These are phyloP conservation scores for Helleia helle DNA, from an alignment of 2,888 invertebrate species.

Conservation along the genomic window DNA sequence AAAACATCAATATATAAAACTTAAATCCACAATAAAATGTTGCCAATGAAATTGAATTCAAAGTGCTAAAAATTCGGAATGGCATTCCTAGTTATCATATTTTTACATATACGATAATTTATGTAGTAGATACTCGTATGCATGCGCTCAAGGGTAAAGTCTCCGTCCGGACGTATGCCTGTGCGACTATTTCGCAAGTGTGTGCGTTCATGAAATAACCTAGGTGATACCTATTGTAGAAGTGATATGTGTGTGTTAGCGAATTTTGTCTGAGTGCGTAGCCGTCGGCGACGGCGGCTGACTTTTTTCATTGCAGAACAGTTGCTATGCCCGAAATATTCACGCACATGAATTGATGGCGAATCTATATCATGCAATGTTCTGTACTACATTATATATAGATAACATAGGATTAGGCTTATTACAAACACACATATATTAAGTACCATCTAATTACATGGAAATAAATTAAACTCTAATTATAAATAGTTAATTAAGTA, in stretches of 20 bases:
- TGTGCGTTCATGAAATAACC: slow-evolving; percentile 31
- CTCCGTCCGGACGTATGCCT: slow-evolving; percentile 50
- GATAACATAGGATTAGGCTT: background rate
- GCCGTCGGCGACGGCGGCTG: slow-evolving; percentile 42
- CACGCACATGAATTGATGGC: slow-evolving; percentile 50
- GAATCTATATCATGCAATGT: too few relatives aligned
- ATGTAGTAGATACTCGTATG: slow-evolving; percentile 47
- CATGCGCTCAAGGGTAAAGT: slow-evolving; percentile 68
- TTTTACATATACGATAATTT: slow-evolving; percentile 69
- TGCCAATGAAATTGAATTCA: background rate
- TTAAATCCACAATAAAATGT: too few relatives aligned
- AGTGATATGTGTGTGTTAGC: slow-evolving; percentile 36
- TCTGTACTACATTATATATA: slow-evolving; percentile 4
- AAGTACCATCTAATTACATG: background rate
- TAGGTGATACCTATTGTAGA: slow-evolving; percentile 47
- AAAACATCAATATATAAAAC: too few relatives aligned
- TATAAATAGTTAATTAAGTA: too few relatives aligned
- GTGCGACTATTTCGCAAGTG: slow-evolving; percentile 31
- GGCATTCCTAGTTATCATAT: slow-evolving; percentile 38
- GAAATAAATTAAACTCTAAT: too few relatives aligned
- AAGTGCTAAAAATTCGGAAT: slow-evolving; percentile 6
- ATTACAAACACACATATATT: too few relatives aligned
- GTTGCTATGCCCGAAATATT: slow-evolving; percentile 70
- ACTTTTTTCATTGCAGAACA: slow-evolving; percentile 62
- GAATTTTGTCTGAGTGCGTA: slow-evolving; percentile 41